phyloP scores from a whole-genome alignment of 2,113 vertebrate species.

The Phyllostomus hastatus region DNA sequence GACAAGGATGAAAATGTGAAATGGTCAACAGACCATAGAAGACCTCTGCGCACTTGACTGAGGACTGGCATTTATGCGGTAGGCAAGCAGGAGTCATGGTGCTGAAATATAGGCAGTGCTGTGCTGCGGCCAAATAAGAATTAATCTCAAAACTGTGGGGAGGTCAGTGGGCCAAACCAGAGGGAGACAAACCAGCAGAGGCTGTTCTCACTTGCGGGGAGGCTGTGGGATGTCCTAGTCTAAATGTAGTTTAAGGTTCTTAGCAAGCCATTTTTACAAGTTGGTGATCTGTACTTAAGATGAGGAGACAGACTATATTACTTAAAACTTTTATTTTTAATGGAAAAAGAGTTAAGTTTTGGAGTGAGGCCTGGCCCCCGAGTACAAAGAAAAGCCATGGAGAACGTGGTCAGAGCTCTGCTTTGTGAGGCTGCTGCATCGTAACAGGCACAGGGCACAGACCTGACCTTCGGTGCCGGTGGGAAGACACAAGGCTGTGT shows the following conservation, averaged over 20 bases:
- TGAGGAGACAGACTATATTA: not conserved
- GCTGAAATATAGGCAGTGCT: not conserved
- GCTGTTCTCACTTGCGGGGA: not conserved
- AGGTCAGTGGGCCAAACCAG: not conserved
- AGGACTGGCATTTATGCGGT: not conserved
- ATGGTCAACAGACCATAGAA: not conserved
- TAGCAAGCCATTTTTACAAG: not conserved
- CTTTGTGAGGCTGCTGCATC: not conserved
- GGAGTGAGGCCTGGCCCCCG: not conserved
- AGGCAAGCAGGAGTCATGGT: not conserved
- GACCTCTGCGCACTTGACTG: not conserved
- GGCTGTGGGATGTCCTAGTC: accelerated
- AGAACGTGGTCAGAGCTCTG: not conserved
- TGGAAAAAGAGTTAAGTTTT: not conserved
- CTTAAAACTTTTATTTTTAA: not conserved
- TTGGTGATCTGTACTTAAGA: not conserved
- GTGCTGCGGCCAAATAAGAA: not conserved
- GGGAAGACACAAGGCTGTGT: not conserved
- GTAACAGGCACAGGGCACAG: not conserved
- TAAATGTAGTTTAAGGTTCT: not conserved
- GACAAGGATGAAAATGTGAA: not conserved
- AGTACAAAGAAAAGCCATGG: not conserved
- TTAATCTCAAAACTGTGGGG: too few species aligned
- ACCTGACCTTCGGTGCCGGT: not conserved
- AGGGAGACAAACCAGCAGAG: not conserved